Evolutionary conservation across 2,888 invertebrate genomes (phyloP), one percentile per base, ranked within the genome.

Genomic region (Chrysomela aeneicollis): DNA sequence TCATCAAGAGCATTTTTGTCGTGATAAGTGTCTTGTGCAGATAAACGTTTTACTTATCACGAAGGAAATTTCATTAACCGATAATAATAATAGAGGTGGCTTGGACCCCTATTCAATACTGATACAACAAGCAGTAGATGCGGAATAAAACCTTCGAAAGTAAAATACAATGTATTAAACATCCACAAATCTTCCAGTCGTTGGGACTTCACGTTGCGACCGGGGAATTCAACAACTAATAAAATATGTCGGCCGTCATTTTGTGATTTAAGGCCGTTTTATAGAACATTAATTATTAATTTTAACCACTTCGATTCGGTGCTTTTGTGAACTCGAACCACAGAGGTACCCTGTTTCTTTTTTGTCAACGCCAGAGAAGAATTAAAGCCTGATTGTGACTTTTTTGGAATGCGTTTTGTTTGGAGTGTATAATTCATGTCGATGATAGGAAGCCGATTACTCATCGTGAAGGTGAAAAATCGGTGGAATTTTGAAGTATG

Each of bases 81-180:
- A n/a, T n/a, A n/a, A n/a, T n/a, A n/a, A n/a, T n/a, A n/a, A n/a
- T n/a, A n/a, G n/a, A n/a, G 17, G 18, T n/a, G 26, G 12, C 26
- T 18, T n/a, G n/a, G 1, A 54, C 18, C 42, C n/a, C 42, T 42
- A 9, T 42, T 42, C 10, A 32, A 53, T 35, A 53, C 17, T 6
- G 26, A 3, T 26, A 26, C 6, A 26, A 52, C 32, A 30, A 54
- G 18, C 54, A 19, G 35, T 37, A 35, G 54, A 42, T 64, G 71
- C 69, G 68, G 74, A 71, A 77, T 77, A 75, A 76, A 57, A 57
- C 71, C 74, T 76, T 78, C 78, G 74, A 76, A 76, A 75, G 75
- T 78, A 77, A 80, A 78, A 79, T 80, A 80, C 78, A 78, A 79
- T 77, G 79, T 80, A 80, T 80, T 80, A 80, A 81, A 78, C 77